Evolutionary conservation across 2,113 vertebrate species (phyloP).

Genomic region (Eretmochelys imbricata): DNA sequence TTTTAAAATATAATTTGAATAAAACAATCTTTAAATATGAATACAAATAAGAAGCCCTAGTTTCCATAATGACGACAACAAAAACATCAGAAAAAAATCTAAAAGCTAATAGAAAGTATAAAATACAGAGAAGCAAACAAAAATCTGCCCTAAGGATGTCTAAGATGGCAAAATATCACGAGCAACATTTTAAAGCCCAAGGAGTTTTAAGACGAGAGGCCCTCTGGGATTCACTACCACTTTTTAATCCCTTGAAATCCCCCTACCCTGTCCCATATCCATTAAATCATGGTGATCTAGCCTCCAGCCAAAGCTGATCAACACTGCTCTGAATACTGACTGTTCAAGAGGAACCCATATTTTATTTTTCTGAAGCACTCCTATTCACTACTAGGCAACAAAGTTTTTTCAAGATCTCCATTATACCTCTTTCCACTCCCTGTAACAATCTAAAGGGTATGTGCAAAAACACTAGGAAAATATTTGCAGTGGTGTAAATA

Average conservation of each 20-base stretch:
- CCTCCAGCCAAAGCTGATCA: constrained; percentile 53
- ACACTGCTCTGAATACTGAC: constrained; percentile 50
- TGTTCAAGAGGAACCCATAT: constrained; percentile 47
- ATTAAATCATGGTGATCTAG: constrained; percentile 10
- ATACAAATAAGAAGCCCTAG: not conserved
- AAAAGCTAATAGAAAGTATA: not conserved
- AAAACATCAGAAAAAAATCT: not conserved
- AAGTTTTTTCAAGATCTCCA: constrained; percentile 17
- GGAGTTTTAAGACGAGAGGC: not conserved
- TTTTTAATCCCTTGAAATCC: constrained; percentile 45
- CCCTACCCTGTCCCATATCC: not conserved
- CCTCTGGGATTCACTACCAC: constrained; percentile 15
- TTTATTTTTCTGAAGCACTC: constrained; percentile 4
- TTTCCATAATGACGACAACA: not conserved
- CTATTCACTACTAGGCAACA: constrained; percentile 28
- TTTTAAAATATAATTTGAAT: not conserved
- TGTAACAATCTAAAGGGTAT: not conserved
- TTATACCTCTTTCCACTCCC: not conserved
- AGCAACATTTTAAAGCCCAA: not conserved
- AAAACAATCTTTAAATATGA: not conserved
- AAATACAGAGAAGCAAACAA: not conserved
- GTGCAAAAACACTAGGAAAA: constrained; percentile 1
- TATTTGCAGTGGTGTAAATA: not conserved
- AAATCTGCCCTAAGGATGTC: not conserved
- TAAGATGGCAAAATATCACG: not conserved